Evolutionary conservation across 2,797 vertebrate genomes (phyloP), one percentile per base, ranked within the genome.

Genomic region (Myioborus miniatus): DNA sequence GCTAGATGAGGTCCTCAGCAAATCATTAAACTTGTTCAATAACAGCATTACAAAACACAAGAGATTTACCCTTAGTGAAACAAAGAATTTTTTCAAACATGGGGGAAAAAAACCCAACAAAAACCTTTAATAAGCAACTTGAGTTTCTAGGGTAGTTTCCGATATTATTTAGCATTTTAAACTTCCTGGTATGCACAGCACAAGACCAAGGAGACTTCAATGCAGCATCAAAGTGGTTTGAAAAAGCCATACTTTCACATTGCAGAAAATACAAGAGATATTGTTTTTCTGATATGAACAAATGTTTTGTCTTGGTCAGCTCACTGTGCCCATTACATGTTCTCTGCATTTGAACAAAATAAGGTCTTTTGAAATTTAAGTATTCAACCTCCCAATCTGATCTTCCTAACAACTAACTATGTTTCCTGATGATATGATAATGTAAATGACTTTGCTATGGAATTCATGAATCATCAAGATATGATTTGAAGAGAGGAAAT

Each of bases 11-110:
- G 97, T 98, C 97, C 98, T 98, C 97, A 98, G 97, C 97, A 98
- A 98, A 98, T 98, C 98, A 98, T 98, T 98, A 98, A 97, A 98
- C 97, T 97, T 98, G 97, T 98, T 98, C 98, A 98, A 96, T 98
- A 98, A 97, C 96, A 97, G 96, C 47, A 14, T 97, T 98, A 98
- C 97, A 98, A 98, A 98, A 97, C 98, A 98, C 98, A 92, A 87
- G 98, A 98, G 98, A 98, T 96, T 97, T 97, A 92, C 91, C 62
- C 74, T 97, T 88, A 96, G 94, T 89, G 96, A 97, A 97, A 97
- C 96, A 98, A 98, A 98, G 97, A 98, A 95, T 95, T 97, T 98
- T 98, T 97, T 97, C 96, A 97, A 96, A 97, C 18, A 12, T 60
- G 43, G 59, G 23, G 3, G 1, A 32, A 56, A 56, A 53, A 36